These are phyloP conservation scores for Lithophane leautieri DNA, from an alignment of 2,888 invertebrate species.

Conservation along the genomic window DNA sequence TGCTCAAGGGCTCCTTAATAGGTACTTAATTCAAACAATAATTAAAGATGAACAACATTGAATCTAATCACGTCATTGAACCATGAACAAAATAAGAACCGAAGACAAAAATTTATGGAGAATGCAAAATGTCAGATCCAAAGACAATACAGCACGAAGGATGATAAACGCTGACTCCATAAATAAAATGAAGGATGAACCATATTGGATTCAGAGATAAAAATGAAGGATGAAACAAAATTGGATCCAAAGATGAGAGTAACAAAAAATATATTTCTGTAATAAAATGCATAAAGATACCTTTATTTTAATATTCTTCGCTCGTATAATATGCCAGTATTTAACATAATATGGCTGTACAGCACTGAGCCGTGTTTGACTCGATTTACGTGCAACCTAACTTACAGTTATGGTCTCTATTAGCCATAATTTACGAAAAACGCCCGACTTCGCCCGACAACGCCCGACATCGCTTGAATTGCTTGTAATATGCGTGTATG, in stretches of 20 bases:
- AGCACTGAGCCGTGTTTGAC: conserved; percentile 56
- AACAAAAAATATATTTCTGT: conserved; percentile 1
- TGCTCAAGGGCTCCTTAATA: too few relatives aligned
- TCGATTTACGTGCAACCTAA: conserved; percentile 66
- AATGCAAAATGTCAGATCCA: background rate
- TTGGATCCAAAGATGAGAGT: conserved; percentile 19
- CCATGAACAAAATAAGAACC: background rate
- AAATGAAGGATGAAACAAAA: conserved; percentile 19
- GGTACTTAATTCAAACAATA: background rate
- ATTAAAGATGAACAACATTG: background rate
- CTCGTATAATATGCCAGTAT: conserved; percentile 63
- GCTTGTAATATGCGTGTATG: conserved; percentile 64
- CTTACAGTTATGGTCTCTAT: conserved; percentile 75
- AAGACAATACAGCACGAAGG: background rate
- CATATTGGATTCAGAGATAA: background rate
- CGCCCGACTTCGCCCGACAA: conserved; percentile 67
- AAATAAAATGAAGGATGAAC: conserved; percentile 9
- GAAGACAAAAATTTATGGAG: background rate
- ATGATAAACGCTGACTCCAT: background rate
- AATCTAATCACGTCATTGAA: background rate
- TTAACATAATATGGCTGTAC: conserved; percentile 66
- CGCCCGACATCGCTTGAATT: conserved; percentile 66
- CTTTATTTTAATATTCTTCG: conserved; percentile 64
- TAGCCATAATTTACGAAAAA: conserved; percentile 80
- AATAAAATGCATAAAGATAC: conserved; percentile 61